Evolutionary conservation across 2,888 invertebrate genomes (phyloP).

Genomic region (Neocrepidodera transversa): DNA sequence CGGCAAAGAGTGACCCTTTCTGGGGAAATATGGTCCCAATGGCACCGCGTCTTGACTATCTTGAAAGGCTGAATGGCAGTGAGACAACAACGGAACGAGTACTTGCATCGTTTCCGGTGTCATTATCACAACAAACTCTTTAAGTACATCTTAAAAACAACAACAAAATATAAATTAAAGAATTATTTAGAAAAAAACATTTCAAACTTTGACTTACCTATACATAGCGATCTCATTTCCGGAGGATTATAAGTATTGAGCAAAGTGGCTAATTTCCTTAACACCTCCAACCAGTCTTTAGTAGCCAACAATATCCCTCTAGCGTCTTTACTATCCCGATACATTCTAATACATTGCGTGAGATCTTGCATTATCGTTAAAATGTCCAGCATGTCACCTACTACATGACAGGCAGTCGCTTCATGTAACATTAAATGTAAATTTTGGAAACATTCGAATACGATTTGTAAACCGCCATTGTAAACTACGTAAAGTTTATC

Average conservation of each 20-base stretch:
- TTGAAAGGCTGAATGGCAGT: slow-evolving; percentile 82
- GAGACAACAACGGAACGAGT: slow-evolving; percentile 83
- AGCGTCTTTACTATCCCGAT: slow-evolving; percentile 72
- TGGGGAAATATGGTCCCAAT: slow-evolving; percentile 79
- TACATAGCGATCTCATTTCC: slow-evolving; percentile 79
- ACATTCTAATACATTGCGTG: slow-evolving; percentile 73
- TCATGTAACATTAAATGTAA: slow-evolving; percentile 94
- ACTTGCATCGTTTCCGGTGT: slow-evolving; percentile 82
- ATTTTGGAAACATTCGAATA: slow-evolving; percentile 87
- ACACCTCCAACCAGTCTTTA: slow-evolving; percentile 88
- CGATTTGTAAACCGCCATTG: slow-evolving; percentile 84
- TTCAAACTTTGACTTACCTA: slow-evolving; percentile 65
- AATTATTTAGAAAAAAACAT: too few relatives aligned
- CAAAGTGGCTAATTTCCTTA: slow-evolving; percentile 85
- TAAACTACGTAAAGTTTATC: slow-evolving; percentile 90
- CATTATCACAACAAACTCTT: slow-evolving; percentile 79
- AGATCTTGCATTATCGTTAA: slow-evolving; percentile 79
- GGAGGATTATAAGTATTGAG: slow-evolving; percentile 89
- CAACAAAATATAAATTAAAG: not conserved
- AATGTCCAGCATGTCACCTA: slow-evolving; percentile 83
- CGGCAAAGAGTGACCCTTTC: slow-evolving; percentile 67
- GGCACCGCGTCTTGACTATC: slow-evolving; percentile 75
- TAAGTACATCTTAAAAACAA: slow-evolving; percentile 69
- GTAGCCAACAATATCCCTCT: slow-evolving; percentile 71
- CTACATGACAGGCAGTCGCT: slow-evolving; percentile 87